Conservation (phyloP, 2,888 invertebrate species). For the Sicus ferrugineus region DNA sequence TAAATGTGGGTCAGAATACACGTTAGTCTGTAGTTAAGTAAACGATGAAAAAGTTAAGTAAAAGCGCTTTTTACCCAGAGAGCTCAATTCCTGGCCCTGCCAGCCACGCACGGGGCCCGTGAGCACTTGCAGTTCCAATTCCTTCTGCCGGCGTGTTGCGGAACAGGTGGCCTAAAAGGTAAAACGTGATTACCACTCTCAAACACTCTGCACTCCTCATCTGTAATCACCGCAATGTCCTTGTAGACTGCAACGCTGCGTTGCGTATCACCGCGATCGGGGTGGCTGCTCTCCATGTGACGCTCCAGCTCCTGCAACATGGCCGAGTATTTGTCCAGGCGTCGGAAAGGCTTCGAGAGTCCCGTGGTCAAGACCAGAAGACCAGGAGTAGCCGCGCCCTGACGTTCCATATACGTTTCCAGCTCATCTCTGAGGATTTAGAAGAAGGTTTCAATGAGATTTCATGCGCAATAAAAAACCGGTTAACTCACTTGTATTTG, state of each 20-base stretch:
- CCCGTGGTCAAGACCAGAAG: constrained; percentile 90
- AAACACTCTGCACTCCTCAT: neutral
- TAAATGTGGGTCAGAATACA: too few relatives aligned
- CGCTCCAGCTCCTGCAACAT: constrained; percentile 94
- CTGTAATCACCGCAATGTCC: constrained; percentile 82
- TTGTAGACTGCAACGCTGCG: constrained; percentile 93
- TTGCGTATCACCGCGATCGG: constrained; percentile 96
- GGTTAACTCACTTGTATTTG: constrained; percentile 81
- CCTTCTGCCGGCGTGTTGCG: constrained; percentile 89
- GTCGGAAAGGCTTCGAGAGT: constrained; percentile 92
- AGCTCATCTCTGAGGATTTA: constrained; percentile 75
- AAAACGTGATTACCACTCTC: neutral
- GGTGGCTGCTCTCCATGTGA: constrained; percentile 94
- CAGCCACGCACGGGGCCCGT: constrained; percentile 93
- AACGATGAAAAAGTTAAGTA: neutral
- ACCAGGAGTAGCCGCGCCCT: constrained; percentile 85
- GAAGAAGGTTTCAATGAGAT: neutral
- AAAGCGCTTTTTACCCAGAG: constrained; percentile 51
- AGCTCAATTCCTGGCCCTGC: constrained; percentile 82
- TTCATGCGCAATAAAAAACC: neutral
- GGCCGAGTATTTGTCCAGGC: constrained; percentile 93
- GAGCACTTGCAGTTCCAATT: constrained; percentile 93
- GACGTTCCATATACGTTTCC: constrained; percentile 86
- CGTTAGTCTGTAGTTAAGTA: neutral
- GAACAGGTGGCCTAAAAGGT: constrained; percentile 80